These are phyloP conservation scores for Ligdia adustata DNA, from an alignment of 2,888 invertebrate species.

Conservation along the genomic window DNA sequence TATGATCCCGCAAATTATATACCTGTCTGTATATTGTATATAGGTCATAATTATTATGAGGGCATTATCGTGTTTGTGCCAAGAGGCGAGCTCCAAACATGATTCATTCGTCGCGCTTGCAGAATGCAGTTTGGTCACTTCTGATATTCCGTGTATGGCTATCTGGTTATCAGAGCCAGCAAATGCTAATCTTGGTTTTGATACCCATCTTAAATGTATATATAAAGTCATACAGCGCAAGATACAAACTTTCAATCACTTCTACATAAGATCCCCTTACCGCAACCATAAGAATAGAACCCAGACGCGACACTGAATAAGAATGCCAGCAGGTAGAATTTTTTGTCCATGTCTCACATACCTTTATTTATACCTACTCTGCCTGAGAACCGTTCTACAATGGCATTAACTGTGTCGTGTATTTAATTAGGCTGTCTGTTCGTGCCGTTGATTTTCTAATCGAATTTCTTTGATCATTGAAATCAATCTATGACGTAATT, in stretches of 20 bases:
- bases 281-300: too few species aligned
- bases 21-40: conserved; percentile 49
- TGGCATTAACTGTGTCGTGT: conserved; percentile 38
- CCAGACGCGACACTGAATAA: conserved; percentile 34
- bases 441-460: conserved; percentile 33
- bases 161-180: conserved; percentile 53
- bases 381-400: conserved; percentile 52
- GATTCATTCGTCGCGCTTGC: conserved; percentile 66
- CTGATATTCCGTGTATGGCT: conserved; percentile 54
- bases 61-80: conserved; percentile 65
- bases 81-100: conserved; percentile 63
- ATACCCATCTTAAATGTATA: too few species aligned
- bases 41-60: conserved; percentile 56
- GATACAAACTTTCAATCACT: conserved; percentile 8
- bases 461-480: conserved; percentile 30
- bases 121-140: conserved; percentile 75
- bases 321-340: conserved; percentile 58
- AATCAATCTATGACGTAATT: conserved; percentile 45
- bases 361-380: conserved; percentile 54
- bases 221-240: conserved; percentile 11
- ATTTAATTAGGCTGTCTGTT: conserved; percentile 41
- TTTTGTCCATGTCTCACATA: conserved; percentile 57
- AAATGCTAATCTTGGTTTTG: conserved; percentile 22
- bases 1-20: conserved; percentile 36
- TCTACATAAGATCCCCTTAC: too few species aligned